Base-by-base conservation (phyloP, 2,797 vertebrate species). In the Sphenopsis melanotis region DNA sequence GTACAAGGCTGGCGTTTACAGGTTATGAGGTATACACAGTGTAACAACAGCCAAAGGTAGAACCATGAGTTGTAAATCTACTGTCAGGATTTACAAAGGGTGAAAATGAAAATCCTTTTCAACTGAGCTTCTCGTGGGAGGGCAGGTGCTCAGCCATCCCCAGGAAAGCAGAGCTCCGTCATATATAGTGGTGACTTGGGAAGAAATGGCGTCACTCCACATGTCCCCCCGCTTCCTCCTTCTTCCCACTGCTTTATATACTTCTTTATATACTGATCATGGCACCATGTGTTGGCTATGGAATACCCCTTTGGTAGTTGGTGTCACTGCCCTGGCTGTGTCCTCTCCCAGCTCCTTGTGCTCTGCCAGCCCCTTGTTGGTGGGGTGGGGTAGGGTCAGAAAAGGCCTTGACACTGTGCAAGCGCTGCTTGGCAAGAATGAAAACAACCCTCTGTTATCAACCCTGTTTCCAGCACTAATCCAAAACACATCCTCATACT, bases 181-280 rank as follows among this genome's bases (percentile, higher is more conserved):
- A 57, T 3, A 7, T 10, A 2, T 12, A 22, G 15, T 1, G 8
- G 37, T 80, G 68, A 52, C 29, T 80, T 15, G 8, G 20, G 39
- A 59, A 66, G 29, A 72, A 59, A 30, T 0, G 1, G 10, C 3
- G 1, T 18, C 59, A 34, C 17, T 52, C 16, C n/a, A 46, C 22
- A 44, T 1, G 14, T 22, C 6, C 10, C 29, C 3, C 9, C 0
- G 0, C 27, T 26, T 52, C 14, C 17, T 32, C 21, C 12, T 66
- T 32, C 12, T 59, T 47, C 34, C 39, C 61, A 4, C 8, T 30
- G 26, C 24, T 53, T 34, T 41, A 34, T 15, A 9, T 36, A 8
- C 4, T 23, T 11, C 23, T 47, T 36, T 32, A 36, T 27, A 14
- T 29, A 9, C 26, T 68, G 41, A 30, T 19, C 32, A 49, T 17